A percentile compares a stretch with the other conserved stretches of the same genome.
phyloP scores from a whole-genome alignment of 2,888 invertebrate genomes.

The Scaptodrosophila latifasciaeformis region DNA sequence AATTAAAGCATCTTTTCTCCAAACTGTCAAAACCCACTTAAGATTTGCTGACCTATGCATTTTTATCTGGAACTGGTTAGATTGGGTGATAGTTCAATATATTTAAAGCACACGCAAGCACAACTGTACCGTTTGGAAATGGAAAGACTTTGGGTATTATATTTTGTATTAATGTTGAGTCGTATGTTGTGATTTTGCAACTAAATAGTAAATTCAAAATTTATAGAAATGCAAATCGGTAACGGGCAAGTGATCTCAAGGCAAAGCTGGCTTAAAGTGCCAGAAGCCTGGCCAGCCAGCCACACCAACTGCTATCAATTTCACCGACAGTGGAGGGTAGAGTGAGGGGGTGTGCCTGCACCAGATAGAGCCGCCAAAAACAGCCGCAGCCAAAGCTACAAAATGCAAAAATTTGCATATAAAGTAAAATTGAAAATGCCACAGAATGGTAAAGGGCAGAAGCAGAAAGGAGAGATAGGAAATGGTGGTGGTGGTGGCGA shows the following conservation, averaged over 20 bases:
- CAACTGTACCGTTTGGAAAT: background rate
- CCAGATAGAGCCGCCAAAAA: constrained; percentile 8
- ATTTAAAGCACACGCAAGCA: too few species aligned
- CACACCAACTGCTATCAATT: background rate
- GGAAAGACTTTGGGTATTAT: constrained; percentile 12
- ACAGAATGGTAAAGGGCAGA: constrained; percentile 19
- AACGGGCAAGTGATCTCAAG: constrained; percentile 9
- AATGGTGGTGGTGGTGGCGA: too few species aligned
- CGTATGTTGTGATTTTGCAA: constrained; percentile 31
- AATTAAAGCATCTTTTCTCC: background rate
- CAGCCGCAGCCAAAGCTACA: constrained; percentile 36
- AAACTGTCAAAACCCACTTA: background rate
- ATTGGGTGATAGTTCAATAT: too few species aligned
- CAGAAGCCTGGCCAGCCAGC: constrained; percentile 16
- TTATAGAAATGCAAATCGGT: constrained; percentile 57
- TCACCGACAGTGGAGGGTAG: background rate
- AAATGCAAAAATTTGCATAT: constrained; percentile 65
- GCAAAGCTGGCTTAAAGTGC: constrained; percentile 58
- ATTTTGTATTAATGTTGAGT: too few species aligned
- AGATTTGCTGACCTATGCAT: background rate
- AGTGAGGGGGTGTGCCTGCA: constrained; percentile 1
- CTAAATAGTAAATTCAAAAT: constrained; percentile 58
- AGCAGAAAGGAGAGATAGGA: background rate
- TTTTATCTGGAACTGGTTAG: too few species aligned
- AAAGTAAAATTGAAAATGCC: constrained; percentile 69